Percentiles rank a stretch among this genome's conserved stretches.
phyloP scores from a whole-genome alignment of 2,113 vertebrate species.

The Psophia crepitans region DNA sequence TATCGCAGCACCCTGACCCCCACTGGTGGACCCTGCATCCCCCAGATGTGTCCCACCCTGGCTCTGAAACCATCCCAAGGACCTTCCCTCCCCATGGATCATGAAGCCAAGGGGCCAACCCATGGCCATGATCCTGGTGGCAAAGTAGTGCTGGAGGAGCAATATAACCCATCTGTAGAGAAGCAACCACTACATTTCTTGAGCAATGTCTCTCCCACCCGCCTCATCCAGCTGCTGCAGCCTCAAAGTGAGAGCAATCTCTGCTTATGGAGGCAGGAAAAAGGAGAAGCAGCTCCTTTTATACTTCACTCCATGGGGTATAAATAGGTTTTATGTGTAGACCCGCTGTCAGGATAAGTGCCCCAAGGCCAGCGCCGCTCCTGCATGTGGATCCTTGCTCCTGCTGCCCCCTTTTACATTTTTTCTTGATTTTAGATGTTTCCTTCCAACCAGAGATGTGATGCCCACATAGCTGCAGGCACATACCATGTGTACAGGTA shows the following conservation, averaged over 20 bases:
- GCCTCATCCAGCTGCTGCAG: background rate
- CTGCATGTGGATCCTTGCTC: accelerated
- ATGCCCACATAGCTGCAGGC: background rate
- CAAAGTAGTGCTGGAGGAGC: background rate
- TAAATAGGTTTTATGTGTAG: background rate
- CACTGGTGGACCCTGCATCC: background rate
- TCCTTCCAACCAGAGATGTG: background rate
- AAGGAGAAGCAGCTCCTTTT: background rate
- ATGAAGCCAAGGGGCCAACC: background rate
- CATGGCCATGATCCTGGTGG: background rate
- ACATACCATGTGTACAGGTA: accelerated
- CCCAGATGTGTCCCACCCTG: background rate
- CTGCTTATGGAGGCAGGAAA: background rate
- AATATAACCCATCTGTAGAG: background rate
- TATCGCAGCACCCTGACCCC: background rate
- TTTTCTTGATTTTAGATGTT: background rate
- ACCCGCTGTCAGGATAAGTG: accelerated
- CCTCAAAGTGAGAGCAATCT: background rate
- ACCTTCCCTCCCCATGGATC: background rate
- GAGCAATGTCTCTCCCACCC: background rate
- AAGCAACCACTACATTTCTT: accelerated
- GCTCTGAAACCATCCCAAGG: background rate
- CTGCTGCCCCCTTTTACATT: background rate
- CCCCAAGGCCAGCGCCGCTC: accelerated
- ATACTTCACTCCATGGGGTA: background rate